Conservation (phyloP, 1,140 invertebrate genomes). For the Muscidifurax raptorellus region DNA sequence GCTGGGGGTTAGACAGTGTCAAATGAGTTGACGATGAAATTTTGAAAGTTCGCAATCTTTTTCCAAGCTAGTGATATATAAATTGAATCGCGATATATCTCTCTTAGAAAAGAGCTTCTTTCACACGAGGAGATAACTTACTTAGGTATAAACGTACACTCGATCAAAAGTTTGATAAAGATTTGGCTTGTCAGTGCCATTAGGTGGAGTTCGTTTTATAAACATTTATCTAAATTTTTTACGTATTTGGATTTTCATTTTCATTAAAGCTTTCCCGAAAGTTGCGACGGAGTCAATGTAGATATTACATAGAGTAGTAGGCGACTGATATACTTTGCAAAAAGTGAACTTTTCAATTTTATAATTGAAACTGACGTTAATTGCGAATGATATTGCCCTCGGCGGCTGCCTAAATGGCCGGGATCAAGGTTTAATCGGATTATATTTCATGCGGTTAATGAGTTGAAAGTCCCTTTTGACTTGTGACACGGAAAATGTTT, state of each 20-base stretch:
- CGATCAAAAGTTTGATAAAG: too few relatives aligned
- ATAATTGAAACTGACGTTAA: constrained; percentile 18
- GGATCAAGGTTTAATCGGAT: constrained; percentile 19
- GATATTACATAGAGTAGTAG: too few relatives aligned
- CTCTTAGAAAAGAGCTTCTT: too few relatives aligned
- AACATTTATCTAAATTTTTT: too few relatives aligned
- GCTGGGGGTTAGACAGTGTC: background rate
- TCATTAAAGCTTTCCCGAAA: background rate
- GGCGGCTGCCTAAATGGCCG: background rate
- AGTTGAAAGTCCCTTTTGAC: background rate
- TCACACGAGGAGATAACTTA: too few relatives aligned
- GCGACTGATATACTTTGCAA: too few relatives aligned
- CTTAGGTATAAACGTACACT: too few relatives aligned
- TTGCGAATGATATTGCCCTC: constrained; percentile 16
- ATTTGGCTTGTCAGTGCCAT: too few relatives aligned
- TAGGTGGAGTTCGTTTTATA: too few relatives aligned
- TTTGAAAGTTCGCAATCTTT: background rate
- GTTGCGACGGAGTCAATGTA: background rate
- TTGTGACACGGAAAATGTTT: background rate
- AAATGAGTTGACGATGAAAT: background rate
- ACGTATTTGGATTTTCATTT: too few relatives aligned
- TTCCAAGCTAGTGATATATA: too few relatives aligned
- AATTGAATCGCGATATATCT: too few relatives aligned
- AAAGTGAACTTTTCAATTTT: constrained; percentile 11
- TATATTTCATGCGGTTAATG: constrained; percentile 20